Evolutionary conservation across 2,113 vertebrate genomes (phyloP).

Genomic region (Pithys albifrons): DNA sequence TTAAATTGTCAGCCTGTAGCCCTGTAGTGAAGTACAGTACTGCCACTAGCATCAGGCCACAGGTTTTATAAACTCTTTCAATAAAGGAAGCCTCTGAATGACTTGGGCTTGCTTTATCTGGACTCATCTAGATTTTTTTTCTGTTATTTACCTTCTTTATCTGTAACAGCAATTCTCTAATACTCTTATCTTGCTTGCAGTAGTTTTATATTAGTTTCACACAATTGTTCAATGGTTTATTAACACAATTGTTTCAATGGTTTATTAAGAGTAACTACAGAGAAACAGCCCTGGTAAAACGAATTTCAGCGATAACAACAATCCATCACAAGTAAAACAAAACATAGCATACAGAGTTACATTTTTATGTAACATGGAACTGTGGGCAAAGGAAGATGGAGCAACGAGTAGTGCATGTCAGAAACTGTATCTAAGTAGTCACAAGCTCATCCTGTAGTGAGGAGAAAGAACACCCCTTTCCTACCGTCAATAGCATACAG

Average conservation of each 20-base stretch:
- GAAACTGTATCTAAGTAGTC: background rate
- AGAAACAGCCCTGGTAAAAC: background rate
- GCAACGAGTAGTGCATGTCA: background rate
- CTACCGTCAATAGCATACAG: background rate
- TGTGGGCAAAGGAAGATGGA: background rate
- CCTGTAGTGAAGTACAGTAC: background rate
- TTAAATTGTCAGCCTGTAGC: background rate
- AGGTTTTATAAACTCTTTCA: background rate
- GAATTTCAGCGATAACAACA: background rate
- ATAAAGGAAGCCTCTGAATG: background rate
- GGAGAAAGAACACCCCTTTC: background rate
- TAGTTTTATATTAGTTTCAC: background rate
- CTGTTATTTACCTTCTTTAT: background rate
- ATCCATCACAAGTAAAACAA: background rate
- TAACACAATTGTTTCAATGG: background rate
- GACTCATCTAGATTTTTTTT: background rate
- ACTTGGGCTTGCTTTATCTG: background rate
- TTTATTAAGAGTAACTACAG: background rate
- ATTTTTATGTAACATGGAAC: background rate
- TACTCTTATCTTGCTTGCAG: background rate
- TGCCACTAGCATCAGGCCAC: background rate
- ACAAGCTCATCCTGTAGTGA: background rate
- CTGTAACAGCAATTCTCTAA: background rate
- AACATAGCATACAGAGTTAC: background rate
- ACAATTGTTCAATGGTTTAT: background rate